phyloP scores from a whole-genome alignment of 2,797 vertebrate genomes.

The Sciaenops ocellatus region DNA sequence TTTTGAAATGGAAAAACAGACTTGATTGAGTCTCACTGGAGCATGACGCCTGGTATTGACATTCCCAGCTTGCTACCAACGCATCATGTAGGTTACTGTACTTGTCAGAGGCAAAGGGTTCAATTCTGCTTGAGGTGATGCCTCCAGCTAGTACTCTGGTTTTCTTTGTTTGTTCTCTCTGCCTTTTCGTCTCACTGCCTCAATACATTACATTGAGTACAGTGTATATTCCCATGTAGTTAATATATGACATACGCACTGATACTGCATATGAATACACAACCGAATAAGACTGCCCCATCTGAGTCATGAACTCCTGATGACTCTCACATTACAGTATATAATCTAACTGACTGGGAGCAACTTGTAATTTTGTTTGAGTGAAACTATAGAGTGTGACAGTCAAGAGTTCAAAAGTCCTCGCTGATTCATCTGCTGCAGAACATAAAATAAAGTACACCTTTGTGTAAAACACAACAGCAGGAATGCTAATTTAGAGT shows the following conservation, averaged over 20 bases:
- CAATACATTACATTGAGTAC: neutral
- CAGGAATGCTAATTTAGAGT: neutral
- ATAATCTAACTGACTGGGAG: conserved; percentile 13
- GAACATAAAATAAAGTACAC: conserved; percentile 5
- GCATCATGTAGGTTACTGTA: conserved; percentile 7
- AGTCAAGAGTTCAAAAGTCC: conserved; percentile 19
- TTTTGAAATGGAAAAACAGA: conserved; percentile 4
- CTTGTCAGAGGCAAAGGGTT: neutral
- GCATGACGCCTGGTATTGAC: conserved; percentile 5
- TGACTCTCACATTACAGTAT: neutral
- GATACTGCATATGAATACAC: neutral
- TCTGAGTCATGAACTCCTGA: conserved; percentile 4
- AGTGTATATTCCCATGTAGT: neutral
- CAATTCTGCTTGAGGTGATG: neutral
- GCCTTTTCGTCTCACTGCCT: neutral
- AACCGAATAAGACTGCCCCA: neutral
- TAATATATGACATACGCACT: neutral
- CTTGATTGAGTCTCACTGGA: conserved; percentile 4
- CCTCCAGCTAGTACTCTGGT: neutral
- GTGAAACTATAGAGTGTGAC: neutral
- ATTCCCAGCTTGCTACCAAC: neutral
- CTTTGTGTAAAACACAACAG: neutral
- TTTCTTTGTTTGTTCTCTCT: neutral
- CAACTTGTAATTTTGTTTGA: conserved; percentile 20
- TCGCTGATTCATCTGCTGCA: conserved; percentile 13